These are phyloP conservation scores for Malachius bipustulatus DNA, from an alignment of 2,888 invertebrate genomes.

Conservation along the genomic window DNA sequence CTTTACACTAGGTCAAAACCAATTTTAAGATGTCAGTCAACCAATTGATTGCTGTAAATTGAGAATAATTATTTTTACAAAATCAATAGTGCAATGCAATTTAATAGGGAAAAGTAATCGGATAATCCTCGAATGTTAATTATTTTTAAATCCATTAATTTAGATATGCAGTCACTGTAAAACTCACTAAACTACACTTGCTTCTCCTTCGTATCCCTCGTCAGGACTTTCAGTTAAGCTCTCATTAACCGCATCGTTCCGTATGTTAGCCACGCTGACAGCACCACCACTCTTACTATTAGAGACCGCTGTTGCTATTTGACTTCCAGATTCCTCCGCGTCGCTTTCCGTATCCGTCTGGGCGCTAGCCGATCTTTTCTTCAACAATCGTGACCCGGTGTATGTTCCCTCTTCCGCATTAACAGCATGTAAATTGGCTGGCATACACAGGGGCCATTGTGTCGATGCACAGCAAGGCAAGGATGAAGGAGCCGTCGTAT, in stretches of 20 bases:
- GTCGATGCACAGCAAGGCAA: conserved; percentile 34
- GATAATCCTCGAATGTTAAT: no score
- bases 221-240: conserved; percentile 29
- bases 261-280: conserved; percentile 14
- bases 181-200: conserved; percentile 23
- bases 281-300: conserved; percentile 10
- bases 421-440: conserved; percentile 31
- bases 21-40: no score
- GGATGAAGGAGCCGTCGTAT: conserved; percentile 43
- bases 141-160: background rate
- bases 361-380: conserved; percentile 27
- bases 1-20: no score
- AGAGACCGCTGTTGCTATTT: conserved; percentile 7
- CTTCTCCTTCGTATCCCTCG: conserved; percentile 30
- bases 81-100: no score
- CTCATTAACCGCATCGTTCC: conserved; percentile 20
- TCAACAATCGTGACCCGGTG: no score
- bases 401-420: no score
- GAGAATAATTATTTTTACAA: no score
- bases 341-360: conserved; percentile 27
- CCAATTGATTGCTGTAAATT: no score
- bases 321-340: conserved; percentile 11
- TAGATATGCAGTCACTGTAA: background rate
- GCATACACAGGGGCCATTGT: conserved; percentile 44
- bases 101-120: no score